These are phyloP conservation scores for Pempheris klunzingeri DNA, from an alignment of 2,797 vertebrate genomes.

Conservation along the genomic window DNA sequence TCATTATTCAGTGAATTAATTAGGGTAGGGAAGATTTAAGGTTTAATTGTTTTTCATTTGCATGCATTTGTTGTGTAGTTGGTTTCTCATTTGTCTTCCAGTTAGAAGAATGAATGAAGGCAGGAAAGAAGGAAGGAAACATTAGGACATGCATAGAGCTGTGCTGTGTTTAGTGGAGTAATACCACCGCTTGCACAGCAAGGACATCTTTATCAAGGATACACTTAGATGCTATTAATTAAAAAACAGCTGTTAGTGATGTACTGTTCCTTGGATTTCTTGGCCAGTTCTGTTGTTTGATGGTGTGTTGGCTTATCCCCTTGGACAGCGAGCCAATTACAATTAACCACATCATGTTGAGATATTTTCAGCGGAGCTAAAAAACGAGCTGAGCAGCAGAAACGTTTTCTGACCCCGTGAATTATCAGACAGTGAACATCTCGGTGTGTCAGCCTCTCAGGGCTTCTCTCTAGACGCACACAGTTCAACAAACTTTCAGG, in stretches of 20 bases:
- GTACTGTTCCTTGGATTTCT: conserved; percentile 3
- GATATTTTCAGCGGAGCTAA: conserved; percentile 2
- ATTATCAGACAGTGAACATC: conserved; percentile 9
- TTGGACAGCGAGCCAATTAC: not conserved
- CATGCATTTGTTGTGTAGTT: conserved; percentile 60
- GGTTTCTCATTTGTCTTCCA: conserved; percentile 50
- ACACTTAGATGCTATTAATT: conserved; percentile 24
- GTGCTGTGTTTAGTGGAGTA: conserved; percentile 28
- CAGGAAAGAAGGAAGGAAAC: conserved; percentile 30
- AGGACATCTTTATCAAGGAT: conserved; percentile 37
- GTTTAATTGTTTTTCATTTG: conserved; percentile 69
- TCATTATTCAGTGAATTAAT: conserved; percentile 56
- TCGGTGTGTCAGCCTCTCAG: not conserved
- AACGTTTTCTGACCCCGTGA: not conserved
- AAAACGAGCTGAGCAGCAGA: conserved; percentile 1
- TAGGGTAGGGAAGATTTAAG: conserved; percentile 37
- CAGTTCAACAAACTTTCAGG: conserved; percentile 9
- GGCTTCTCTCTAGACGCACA: not conserved
- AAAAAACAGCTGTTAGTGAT: conserved; percentile 23
- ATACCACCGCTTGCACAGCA: conserved; percentile 31
- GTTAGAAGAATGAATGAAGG: conserved; percentile 22
- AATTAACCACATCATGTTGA: not conserved
- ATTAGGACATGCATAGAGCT: conserved; percentile 42
- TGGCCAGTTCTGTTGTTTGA: not conserved
- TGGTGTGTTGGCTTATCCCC: not conserved